Evolutionary conservation across 2,888 invertebrate genomes (phyloP).

Genomic region (Nemurella pictetii): DNA sequence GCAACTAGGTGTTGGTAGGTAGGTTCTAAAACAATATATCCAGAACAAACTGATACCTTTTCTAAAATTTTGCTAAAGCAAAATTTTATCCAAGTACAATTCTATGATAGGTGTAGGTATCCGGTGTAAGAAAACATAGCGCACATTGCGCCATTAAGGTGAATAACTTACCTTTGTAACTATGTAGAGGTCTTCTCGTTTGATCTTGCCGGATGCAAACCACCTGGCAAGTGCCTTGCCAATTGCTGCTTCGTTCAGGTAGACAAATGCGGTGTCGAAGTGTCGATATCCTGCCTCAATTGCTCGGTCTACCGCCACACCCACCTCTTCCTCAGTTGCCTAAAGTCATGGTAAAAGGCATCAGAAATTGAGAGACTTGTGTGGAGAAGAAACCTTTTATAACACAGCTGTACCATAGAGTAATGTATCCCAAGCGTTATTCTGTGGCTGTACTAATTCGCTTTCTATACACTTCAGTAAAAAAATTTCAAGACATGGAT

Average conservation of each 20-base stretch:
- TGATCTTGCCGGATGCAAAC: constrained; percentile 49
- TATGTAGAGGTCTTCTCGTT: constrained; percentile 52
- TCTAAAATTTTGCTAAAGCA: neutral
- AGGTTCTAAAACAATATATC: neutral
- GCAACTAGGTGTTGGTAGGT: too few species aligned
- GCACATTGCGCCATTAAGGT: too few species aligned
- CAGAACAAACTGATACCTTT: neutral
- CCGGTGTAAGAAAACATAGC: too few species aligned
- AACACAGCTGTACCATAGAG: too few species aligned
- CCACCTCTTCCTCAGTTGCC: constrained; percentile 47
- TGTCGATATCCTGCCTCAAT: constrained; percentile 51
- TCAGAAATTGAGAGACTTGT: too few species aligned
- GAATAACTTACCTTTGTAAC: constrained; percentile 50
- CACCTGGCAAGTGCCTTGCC: constrained; percentile 49
- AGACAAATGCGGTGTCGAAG: constrained; percentile 52
- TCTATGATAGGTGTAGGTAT: neutral
- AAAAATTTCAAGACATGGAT: too few species aligned
- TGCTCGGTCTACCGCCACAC: constrained; percentile 48
- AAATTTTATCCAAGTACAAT: neutral
- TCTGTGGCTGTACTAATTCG: too few species aligned
- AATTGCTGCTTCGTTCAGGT: constrained; percentile 50
- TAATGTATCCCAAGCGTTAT: too few species aligned
- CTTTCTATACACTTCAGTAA: too few species aligned
- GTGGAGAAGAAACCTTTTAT: too few species aligned
- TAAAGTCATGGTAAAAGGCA: too few species aligned